These are phyloP conservation scores for Agonopterix heracliana DNA, from an alignment of 2,888 invertebrate species.

Conservation along the genomic window DNA sequence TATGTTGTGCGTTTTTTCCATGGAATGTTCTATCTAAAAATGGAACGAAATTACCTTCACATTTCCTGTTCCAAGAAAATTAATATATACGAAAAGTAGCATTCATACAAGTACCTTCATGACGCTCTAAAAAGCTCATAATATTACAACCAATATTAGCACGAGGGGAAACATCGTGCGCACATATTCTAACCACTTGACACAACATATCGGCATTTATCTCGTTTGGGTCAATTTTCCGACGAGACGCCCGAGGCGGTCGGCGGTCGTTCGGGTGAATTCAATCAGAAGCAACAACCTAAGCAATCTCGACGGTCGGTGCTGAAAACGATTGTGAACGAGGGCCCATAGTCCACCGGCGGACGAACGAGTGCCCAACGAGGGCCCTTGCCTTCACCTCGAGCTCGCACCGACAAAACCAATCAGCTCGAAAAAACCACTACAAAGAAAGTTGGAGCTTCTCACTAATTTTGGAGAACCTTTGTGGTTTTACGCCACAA, in stretches of 20 bases:
- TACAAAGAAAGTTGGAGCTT: background rate
- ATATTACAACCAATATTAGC: too few species aligned
- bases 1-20: too few species aligned
- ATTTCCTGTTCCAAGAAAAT: too few species aligned
- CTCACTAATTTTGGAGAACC: background rate
- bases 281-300: slow-evolving; percentile 69
- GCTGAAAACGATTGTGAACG: slow-evolving; percentile 56
- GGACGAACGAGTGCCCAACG: slow-evolving; percentile 40
- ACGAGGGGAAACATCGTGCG: too few species aligned
- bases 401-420: slow-evolving; percentile 41
- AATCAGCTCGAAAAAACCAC: slow-evolving; percentile 4
- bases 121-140: too few species aligned
- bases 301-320: slow-evolving; percentile 59
- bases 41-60: too few species aligned
- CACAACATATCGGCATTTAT: slow-evolving; percentile 53
- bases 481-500: background rate
- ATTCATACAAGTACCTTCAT: too few species aligned
- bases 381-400: slow-evolving; percentile 41
- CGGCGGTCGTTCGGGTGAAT: slow-evolving; percentile 44
- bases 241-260: slow-evolving; percentile 36
- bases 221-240: slow-evolving; percentile 58
- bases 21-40: too few species aligned
- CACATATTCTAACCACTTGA: slow-evolving; percentile 35
- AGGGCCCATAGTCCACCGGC: slow-evolving; percentile 58
- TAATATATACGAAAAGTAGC: too few species aligned